These are phyloP conservation scores for Hipparchia semele DNA, from an alignment of 2,888 invertebrate genomes.

Conservation along the genomic window DNA sequence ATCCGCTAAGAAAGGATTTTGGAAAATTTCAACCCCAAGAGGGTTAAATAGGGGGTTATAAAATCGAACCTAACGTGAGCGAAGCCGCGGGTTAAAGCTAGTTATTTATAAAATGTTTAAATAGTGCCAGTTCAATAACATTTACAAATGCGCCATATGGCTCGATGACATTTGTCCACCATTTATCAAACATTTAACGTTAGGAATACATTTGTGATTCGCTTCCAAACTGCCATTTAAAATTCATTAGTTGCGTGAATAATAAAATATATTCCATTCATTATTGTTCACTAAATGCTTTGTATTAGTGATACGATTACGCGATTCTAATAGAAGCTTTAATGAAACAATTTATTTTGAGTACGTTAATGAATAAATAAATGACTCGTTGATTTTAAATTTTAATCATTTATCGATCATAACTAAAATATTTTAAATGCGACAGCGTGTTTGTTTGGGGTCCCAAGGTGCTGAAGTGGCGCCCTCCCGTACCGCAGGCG, in stretches of 20 bases:
- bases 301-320: not conserved
- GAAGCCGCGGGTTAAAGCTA: no score
- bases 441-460: no score
- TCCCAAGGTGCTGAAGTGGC: no score
- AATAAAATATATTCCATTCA: slow-evolving; percentile 9
- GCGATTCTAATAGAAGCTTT: slow-evolving; percentile 1
- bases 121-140: not conserved
- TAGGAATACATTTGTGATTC: slow-evolving; percentile 5
- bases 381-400: no score
- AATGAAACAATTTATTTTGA: not conserved
- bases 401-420: no score
- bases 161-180: not conserved
- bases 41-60: no score
- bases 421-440: no score
- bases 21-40: no score
- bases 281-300: slow-evolving; percentile 8
- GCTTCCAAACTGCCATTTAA: not conserved
- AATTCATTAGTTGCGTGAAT: slow-evolving; percentile 7
- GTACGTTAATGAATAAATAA: not conserved
- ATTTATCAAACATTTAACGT: slow-evolving; percentile 10
- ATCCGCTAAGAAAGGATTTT: no score
- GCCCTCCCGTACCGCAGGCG: no score
- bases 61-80: no score
- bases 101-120: not conserved
- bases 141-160: not conserved